These are phyloP conservation scores for Nephrotoma flavescens DNA, from an alignment of 2,888 invertebrate genomes.

Conservation along the genomic window DNA sequence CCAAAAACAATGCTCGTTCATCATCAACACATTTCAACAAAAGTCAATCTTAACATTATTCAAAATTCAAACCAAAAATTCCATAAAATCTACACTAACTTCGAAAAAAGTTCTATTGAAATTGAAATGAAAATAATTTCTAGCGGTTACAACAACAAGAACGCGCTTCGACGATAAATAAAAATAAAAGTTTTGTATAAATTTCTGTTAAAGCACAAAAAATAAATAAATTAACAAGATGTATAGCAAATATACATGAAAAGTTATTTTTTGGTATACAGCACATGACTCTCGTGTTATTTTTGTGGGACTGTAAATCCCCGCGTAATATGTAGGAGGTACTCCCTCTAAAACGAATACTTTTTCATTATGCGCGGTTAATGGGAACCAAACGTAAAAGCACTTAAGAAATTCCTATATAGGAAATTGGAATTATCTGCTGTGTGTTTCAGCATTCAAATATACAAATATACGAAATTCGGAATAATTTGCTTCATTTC, in stretches of 20 bases:
- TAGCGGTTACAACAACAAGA: not conserved
- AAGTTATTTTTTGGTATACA: too few relatives aligned
- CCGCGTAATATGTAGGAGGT: too few relatives aligned
- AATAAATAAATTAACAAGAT: not conserved
- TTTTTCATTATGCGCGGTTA: too few relatives aligned
- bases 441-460: not conserved
- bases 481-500: not conserved
- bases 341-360: too few relatives aligned
- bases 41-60: too few relatives aligned
- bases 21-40: too few relatives aligned
- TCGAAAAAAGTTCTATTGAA: not conserved
- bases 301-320: too few relatives aligned
- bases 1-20: too few relatives aligned
- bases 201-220: not conserved
- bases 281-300: too few relatives aligned
- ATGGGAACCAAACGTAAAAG: not conserved
- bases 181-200: not conserved
- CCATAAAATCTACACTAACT: not conserved
- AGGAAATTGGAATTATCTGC: not conserved
- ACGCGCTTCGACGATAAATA: not conserved
- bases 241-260: not conserved
- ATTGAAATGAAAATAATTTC: not conserved
- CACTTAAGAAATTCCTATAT: not conserved
- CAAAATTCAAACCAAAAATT: too few relatives aligned
- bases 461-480: not conserved